Evolutionary conservation across 2,797 vertebrate species (phyloP), one percentile per base, ranked within the genome.

Genomic region (Pteronotus mesoamericanus): DNA sequence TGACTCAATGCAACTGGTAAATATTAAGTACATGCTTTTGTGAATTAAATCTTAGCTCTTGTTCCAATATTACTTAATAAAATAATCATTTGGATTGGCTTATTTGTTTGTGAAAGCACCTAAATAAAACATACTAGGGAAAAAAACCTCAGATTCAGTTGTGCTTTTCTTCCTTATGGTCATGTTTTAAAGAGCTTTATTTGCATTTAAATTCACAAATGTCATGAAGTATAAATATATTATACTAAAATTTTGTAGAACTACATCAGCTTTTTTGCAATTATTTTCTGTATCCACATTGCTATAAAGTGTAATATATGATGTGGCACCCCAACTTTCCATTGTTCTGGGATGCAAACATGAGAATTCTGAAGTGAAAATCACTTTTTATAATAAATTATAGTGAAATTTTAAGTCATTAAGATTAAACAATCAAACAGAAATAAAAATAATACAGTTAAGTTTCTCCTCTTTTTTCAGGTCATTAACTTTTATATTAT

Each of bases 41-140:
- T 37, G 57, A 55, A 92, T 90, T 96, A 82, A n/a, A 80, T 84
- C 14, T 91, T 94, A 86, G n/a, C 32, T 97, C 53, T 95, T 46
- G 2, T 92, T 96, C 91, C 85, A 95, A 79, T 0, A 14, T 9
- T n/a, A 44, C 5, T 14, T 90, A 22, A 32, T 96, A 84, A 51
- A 22, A 32, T 96, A 84, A 51, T 89, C 61, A 59, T 71, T 48
- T 91, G 80, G 1, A 34, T 16, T 92, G 86, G 68, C 5, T 92
- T 48, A 39, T 69, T 94, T 94, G 12, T 74, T 91, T 68, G 91
- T 82, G 88, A 91, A 90, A 59, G 72, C 37, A 79, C 72, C 19
- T 75, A 92, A 91, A 57, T 68, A 94, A 84, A 95, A 64, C 19
- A 92, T 22, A 37, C 21, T 72, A 2, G 9, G 59, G 79, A 29